Percentiles rank a stretch among this genome's conserved stretches.
These are phyloP conservation scores for Lasioglossum baleicum DNA, from an alignment of 1,140 invertebrate species.

Conservation along the genomic window DNA sequence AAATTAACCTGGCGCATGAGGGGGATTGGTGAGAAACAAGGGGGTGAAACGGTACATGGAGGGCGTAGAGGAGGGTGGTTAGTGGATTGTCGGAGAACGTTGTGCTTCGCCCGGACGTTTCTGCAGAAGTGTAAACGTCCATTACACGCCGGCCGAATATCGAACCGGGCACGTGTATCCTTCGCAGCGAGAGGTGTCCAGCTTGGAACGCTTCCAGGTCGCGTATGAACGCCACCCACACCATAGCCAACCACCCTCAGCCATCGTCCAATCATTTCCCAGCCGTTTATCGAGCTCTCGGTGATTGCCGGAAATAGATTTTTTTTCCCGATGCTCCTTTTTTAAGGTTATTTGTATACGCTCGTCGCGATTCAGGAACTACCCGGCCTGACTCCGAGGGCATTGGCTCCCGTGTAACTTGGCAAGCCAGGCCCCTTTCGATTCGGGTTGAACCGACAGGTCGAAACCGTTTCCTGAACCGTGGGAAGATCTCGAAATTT, in stretches of 20 bases:
- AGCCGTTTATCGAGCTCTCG: constrained; percentile 19
- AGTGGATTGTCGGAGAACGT: not conserved
- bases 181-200: constrained; percentile 7
- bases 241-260: not conserved
- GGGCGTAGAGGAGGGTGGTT: not conserved
- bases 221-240: not conserved
- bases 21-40: not conserved
- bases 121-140: constrained; percentile 33
- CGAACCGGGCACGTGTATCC: not conserved
- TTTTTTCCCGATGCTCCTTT: not conserved
- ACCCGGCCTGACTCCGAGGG: not conserved
- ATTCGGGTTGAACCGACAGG: no score
- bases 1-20: constrained; percentile 24
- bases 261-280: constrained; percentile 2
- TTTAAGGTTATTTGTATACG: not conserved
- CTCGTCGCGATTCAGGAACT: not conserved
- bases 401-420: not conserved
- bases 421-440: no score
- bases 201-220: constrained; percentile 34
- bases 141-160: constrained; percentile 14
- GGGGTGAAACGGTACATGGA: not conserved
- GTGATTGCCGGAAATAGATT: constrained; percentile 27
- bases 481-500: no score
- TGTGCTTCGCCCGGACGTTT: constrained; percentile 12
- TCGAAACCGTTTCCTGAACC: no score